Conservation (phyloP, 2,113 vertebrate genomes). For the Oreochromis spilurus region DNA sequence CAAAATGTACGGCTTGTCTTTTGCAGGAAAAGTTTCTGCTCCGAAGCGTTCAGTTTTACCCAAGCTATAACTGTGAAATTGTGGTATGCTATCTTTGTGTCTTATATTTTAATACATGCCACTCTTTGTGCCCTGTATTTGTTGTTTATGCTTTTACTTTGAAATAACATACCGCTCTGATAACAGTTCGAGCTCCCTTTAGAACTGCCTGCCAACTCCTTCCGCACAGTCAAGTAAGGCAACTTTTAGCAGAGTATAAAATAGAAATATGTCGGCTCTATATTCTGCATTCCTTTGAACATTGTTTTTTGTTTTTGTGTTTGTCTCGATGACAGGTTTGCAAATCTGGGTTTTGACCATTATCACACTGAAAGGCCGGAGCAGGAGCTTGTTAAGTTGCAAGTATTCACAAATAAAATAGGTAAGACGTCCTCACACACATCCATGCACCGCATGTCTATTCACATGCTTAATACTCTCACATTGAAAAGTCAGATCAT, state of each 20-base stretch:
- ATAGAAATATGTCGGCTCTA: not conserved
- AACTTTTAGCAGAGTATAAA: not conserved
- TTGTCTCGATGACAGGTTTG: constrained; percentile 69
- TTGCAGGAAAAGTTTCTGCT: constrained; percentile 79
- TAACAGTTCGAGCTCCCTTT: constrained; percentile 70
- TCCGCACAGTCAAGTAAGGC: constrained; percentile 64
- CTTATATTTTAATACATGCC: not conserved
- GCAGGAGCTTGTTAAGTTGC: constrained; percentile 68
- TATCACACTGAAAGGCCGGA: constrained; percentile 59
- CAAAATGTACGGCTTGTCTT: not conserved
- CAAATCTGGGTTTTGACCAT: constrained; percentile 83
- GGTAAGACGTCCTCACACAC: constrained; percentile 65
- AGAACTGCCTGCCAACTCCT: constrained; percentile 54
- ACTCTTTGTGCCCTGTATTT: not conserved
- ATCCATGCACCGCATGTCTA: not conserved
- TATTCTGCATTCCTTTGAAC: not conserved
- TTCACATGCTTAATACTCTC: not conserved
- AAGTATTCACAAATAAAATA: constrained; percentile 83
- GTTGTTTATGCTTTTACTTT: not conserved
- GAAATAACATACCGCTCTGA: not conserved
- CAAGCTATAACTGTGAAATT: constrained; percentile 75
- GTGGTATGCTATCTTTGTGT: constrained; percentile 74
- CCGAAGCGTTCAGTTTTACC: constrained; percentile 88
- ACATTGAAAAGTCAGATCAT: not conserved
- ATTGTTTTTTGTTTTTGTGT: not conserved